Percentiles rank a stretch among this genome's conserved stretches.
phyloP scores from a whole-genome alignment of 2,113 vertebrate species.

The Coptodon bakossiorum region DNA sequence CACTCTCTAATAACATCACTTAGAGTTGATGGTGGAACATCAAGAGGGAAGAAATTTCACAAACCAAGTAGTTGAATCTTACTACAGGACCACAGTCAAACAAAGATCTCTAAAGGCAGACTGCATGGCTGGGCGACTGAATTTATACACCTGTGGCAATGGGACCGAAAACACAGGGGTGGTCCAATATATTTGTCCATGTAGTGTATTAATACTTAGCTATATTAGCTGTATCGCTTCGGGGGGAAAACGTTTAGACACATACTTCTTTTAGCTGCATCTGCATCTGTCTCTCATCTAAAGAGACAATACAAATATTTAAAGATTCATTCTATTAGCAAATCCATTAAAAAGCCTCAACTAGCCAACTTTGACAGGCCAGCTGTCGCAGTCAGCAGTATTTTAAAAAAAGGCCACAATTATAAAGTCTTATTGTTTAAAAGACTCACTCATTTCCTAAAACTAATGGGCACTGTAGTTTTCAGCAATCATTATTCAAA shows the following conservation, averaged over 20 bases:
- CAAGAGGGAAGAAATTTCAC: background rate
- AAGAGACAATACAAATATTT: background rate
- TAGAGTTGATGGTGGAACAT: background rate
- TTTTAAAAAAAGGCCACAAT: background rate
- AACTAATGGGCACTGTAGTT: background rate
- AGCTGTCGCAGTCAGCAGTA: background rate
- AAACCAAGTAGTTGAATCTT: background rate
- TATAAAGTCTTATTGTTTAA: background rate
- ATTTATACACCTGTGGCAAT: background rate
- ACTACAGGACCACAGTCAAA: background rate
- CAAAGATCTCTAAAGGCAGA: background rate
- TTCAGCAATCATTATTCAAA: background rate
- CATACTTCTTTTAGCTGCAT: background rate
- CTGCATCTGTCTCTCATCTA: background rate
- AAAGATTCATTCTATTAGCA: background rate
- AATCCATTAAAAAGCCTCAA: background rate
- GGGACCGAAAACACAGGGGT: background rate
- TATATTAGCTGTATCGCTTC: background rate
- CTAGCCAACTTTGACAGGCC: background rate
- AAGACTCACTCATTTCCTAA: background rate
- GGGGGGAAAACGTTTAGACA: rapidly evolving
- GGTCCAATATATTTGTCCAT: background rate
- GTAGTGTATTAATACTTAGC: background rate
- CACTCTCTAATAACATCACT: background rate
- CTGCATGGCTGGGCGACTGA: background rate